These are phyloP conservation scores for Rhopalosiphum padi DNA, from an alignment of 1,140 invertebrate genomes.

Conservation along the genomic window DNA sequence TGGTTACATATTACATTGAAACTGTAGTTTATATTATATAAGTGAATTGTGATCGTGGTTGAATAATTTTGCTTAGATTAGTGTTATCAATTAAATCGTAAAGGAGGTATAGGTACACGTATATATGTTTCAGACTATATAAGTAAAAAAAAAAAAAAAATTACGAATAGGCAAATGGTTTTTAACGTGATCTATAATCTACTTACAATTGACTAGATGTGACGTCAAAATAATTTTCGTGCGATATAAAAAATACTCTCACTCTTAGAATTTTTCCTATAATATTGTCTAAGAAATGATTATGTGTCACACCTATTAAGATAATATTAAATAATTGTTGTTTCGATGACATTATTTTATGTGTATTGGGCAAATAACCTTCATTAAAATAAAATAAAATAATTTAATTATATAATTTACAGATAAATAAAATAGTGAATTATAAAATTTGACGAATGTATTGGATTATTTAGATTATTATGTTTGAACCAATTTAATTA, in stretches of 20 bases:
- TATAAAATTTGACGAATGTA: background rate
- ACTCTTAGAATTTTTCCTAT: background rate
- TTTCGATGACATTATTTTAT: background rate
- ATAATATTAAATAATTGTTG: background rate
- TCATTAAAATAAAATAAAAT: background rate
- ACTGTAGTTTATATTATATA: background rate
- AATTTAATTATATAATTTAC: background rate
- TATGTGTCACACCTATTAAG: background rate
- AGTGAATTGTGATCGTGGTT: background rate
- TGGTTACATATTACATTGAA: constrained; percentile 21
- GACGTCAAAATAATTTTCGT: background rate
- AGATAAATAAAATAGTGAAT: background rate
- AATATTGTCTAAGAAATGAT: background rate
- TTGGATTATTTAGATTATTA: background rate
- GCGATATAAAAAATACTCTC: background rate
- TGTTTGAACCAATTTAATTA: background rate
- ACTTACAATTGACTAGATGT: background rate
- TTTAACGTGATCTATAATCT: background rate
- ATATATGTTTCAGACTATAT: background rate
- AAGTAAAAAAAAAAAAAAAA: background rate
- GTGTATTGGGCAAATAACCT: background rate
- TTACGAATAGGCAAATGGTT: background rate
- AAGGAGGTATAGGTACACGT: background rate
- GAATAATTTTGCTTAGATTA: constrained; percentile 19
- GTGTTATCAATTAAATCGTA: background rate